phyloP scores from a whole-genome alignment of 30 jellyfish, hydroid and myxozoan genomes.

The Rhopilema esculentum region DNA sequence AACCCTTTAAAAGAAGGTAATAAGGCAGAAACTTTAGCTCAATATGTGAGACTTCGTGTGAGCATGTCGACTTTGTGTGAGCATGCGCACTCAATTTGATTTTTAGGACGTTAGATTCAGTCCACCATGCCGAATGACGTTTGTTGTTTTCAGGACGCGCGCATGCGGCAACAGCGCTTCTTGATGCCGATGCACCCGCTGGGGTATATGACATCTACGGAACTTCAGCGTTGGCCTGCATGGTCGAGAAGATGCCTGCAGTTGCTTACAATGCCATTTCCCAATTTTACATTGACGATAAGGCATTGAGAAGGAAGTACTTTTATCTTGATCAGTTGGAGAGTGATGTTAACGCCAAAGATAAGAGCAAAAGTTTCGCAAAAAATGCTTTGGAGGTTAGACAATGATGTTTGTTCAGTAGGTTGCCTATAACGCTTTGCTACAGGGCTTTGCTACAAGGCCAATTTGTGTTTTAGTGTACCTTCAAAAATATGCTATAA shows the following conservation, averaged over 20 bases:
- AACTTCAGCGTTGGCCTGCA: constrained; percentile 68
- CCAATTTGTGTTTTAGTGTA: too few relatives aligned
- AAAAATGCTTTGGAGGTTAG: constrained; percentile 88
- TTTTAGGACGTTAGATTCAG: too few relatives aligned
- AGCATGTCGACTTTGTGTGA: too few relatives aligned
- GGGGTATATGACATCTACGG: constrained; percentile 83
- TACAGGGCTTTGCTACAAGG: too few relatives aligned
- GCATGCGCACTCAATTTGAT: too few relatives aligned
- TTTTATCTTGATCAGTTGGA: constrained; percentile 75
- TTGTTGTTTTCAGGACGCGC: constrained; percentile 88
- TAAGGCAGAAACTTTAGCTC: too few relatives aligned
- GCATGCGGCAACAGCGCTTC: constrained; percentile 77
- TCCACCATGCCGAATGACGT: too few relatives aligned
- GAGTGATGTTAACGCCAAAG: constrained; percentile 57
- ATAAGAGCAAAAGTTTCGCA: constrained; percentile 34
- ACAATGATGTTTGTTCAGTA: neutral
- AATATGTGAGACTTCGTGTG: too few relatives aligned
- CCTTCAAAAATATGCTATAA: too few relatives aligned
- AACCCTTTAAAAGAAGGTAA: too few relatives aligned
- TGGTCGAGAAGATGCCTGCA: constrained; percentile 92
- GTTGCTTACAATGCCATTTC: constrained; percentile 85
- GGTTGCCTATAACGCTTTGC: neutral
- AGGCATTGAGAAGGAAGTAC: constrained; percentile 56
- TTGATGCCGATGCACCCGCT: constrained; percentile 88
- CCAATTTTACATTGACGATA: constrained; percentile 71